Conservation (phyloP, 2,888 invertebrate genomes). For the Gastrophysa polygoni region DNA sequence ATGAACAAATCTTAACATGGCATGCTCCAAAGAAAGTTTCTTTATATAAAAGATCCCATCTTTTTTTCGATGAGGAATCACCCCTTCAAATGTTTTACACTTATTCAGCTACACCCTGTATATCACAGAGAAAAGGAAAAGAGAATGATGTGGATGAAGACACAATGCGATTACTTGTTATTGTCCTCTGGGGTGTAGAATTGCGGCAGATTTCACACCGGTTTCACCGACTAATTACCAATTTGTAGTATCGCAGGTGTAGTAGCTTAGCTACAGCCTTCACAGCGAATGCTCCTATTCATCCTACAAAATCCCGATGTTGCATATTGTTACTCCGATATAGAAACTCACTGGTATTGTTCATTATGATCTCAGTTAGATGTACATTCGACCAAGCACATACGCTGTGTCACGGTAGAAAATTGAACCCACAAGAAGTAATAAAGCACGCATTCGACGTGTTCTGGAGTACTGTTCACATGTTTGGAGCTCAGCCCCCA, state of each 20-base stretch:
- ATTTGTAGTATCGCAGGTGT: slow-evolving; percentile 57
- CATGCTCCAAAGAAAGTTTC: too few species aligned
- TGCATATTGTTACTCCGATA: slow-evolving; percentile 44
- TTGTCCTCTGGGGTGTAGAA: slow-evolving; percentile 56
- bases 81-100: too few species aligned
- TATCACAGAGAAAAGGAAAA: background rate
- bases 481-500: too few species aligned
- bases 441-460: too few species aligned
- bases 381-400: background rate
- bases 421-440: too few species aligned
- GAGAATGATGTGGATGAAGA: background rate
- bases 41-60: too few species aligned
- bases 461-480: too few species aligned
- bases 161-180: slow-evolving; percentile 53
- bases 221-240: slow-evolving; percentile 59
- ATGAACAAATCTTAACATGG: too few species aligned
- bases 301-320: slow-evolving; percentile 54
- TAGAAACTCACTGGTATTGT: background rate
- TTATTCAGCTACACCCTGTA: too few species aligned
- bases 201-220: slow-evolving; percentile 59
- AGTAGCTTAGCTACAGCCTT: slow-evolving; percentile 22
- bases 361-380: background rate
- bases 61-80: too few species aligned
- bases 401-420: background rate
- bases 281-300: slow-evolving; percentile 51